Base-by-base conservation (phyloP, 2,113 vertebrate genomes). In the Bostrychus sinensis region DNA sequence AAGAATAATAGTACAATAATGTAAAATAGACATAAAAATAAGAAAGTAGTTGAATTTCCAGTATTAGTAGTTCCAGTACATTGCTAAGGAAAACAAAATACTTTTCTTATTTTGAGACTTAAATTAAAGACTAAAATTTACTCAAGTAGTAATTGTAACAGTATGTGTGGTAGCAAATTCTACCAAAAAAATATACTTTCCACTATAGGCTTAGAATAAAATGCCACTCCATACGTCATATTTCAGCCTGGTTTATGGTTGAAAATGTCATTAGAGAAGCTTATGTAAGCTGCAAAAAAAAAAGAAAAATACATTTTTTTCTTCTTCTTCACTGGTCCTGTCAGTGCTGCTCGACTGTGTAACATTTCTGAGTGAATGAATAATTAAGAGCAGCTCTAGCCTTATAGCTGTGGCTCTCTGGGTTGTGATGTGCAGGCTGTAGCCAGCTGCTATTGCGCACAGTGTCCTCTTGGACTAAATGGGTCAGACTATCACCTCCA, bases 311-410 rank as follows among this genome's bases (percentile, higher is more conserved):
- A 50, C 60, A 14, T 38, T 30, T 69, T 13, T 30, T 66, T 36
- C 41, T 38, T 42, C 28, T n/a, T n/a, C n/a, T n/a, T 53, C 54
- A 37, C 38, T 23, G 58, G 37, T 60, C 19, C 46, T 41, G 55
- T 82, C 46, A 17, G 56, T 13, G 50, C 61, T 53, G 65, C 67
- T 20, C 1, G 7, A 66, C 77, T 85, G 60, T 79, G 81, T 82
- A 85, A 73, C 55, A 56, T 62, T 59, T 83, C 64, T 80, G 56
- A 76, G 50, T 56, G 68, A 72, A 79, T 82, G 70, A 75, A 82
- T 86, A 80, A 83, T 81, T 26, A 67, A 75, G 41, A 42, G 5
- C 7, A 10, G 65, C 56, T 28, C 46, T 45, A 22, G 74, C 76
- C 56, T 61, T n/a, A n/a, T 78, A 65, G 74, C 56, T 3, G 9